Evolutionary conservation across 2,888 invertebrate genomes (phyloP), one percentile per base, ranked within the genome.

Genomic region (Drepana falcataria): DNA sequence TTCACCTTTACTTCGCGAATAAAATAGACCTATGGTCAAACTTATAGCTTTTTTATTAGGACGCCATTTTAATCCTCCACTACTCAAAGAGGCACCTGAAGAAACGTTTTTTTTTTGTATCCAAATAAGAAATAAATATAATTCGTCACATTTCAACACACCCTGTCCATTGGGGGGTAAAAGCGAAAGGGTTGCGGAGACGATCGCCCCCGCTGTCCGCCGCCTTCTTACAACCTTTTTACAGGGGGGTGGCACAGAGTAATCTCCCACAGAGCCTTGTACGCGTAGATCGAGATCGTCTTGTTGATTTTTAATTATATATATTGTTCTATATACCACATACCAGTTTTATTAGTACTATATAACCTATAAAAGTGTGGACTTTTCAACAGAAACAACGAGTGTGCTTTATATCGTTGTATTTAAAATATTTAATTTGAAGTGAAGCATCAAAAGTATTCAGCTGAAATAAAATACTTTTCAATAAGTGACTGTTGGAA

Each of bases 181-280:
- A 89, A 90, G 88, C 89, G 90, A 91, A 91, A 91, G 91, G 91
- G 91, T 91, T 91, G 89, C 78, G 86, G 87, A 79, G 89, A 85
- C 85, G 86, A 86, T 87, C 81, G 78, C 76, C 82, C 71, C 65
- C 59, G 85, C 77, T 81, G 88, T 87, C 89, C 88, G 79, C 87
- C 88, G 84, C 87, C 89, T 90, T 90, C 90, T 90, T 89, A 90
- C 89, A 90, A 87, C 87, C 90, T 90, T 91, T 90, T 91, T 91
- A 89, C 87, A 75, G 76, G 77, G 88, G 90, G 85, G 65, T 84
- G 90, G 73, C 68, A 70, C 65, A 87, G 87, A 86, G 87, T 84
- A 89, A 75, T 73, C 71, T 73, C 71, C 71, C 75, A 73, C 81
- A 86, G 85, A 85, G 82, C 72, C 77, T 63, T 71, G 66, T 65